Base-by-base conservation (phyloP, 1,140 invertebrate species). In the Orchesella cincta region DNA sequence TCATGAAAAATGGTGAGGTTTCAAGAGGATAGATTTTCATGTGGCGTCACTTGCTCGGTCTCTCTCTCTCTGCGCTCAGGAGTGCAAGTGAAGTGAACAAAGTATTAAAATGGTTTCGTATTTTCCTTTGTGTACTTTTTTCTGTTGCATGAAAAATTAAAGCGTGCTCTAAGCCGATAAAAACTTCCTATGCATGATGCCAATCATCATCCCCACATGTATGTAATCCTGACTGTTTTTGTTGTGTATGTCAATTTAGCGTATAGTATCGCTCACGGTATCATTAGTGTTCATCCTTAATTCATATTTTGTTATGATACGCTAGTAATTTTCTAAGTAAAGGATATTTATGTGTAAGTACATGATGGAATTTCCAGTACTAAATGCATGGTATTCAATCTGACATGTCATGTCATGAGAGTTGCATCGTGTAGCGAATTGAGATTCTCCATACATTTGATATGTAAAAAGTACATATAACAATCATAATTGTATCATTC, bases 81-180 rank as follows among this genome's bases (percentile, higher is more conserved):
- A n/a, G n/a, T 20, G 39, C 39, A 67, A 67, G 12, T 67, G 62
- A 67, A 31, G 62, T 67, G 62, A 67, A 67, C 62, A 67, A 67
- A 67, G 62, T 67, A 67, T 31, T 31, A 67, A 67, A 67, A n/a
- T 14, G 14, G 54, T 57, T n/a, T 33, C 26, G 62, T 29, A 57
- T 57, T 57, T 33, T 57, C 33, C 62, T 67, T 67, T 67, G 62
- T 67, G 62, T 67, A 33, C 62, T 67, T 67, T 67, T 67, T 14
- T 67, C 5, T 46, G 39, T 67, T 31, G 62, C 62, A 67, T 67
- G 62, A 67, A 67, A 67, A 67, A 67, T 67, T 67, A 31, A 67
- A 67, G 62, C 62, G 62, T 67, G 26, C 62, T 14, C n/a, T 12
- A n/a, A 14, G 62, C 52, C 52, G 52, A 57, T 23, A 57, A 57